Conservation (phyloP, 2,113 vertebrate genomes). For the Sander lucioperca region DNA sequence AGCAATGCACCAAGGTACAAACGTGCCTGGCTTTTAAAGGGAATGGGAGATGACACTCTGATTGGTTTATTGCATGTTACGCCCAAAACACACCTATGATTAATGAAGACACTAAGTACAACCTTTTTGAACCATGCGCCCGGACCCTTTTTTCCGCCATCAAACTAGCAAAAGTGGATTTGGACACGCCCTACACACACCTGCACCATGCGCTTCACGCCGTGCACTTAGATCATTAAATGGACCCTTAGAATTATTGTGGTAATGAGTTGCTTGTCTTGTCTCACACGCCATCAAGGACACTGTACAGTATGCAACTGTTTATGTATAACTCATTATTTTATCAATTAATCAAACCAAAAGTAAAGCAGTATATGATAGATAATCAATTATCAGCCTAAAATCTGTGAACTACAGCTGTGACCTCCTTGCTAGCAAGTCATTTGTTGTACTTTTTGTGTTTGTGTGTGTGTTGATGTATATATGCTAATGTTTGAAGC, state of each 20-base stretch:
- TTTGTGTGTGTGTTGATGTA: background rate
- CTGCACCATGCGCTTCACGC: too few relatives aligned
- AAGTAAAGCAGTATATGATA: slow-evolving; percentile 10
- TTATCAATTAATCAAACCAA: slow-evolving; percentile 32
- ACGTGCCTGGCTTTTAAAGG: too few relatives aligned
- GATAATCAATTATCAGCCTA: slow-evolving; percentile 1
- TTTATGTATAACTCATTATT: background rate
- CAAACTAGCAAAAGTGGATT: too few relatives aligned
- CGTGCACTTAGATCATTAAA: too few relatives aligned
- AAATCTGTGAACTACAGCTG: background rate
- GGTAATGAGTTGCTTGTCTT: slow-evolving; percentile 33
- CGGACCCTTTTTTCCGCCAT: too few relatives aligned
- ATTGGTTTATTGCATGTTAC: too few relatives aligned
- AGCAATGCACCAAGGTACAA: too few relatives aligned
- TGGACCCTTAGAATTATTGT: background rate
- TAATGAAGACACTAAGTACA: too few relatives aligned
- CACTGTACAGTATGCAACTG: background rate
- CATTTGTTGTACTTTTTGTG: background rate
- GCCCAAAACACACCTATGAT: too few relatives aligned
- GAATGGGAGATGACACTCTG: too few relatives aligned
- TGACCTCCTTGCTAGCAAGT: background rate
- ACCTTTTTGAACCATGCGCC: too few relatives aligned
- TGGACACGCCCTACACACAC: too few relatives aligned
- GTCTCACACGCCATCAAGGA: slow-evolving; percentile 3
- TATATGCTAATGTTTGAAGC: background rate